phyloP scores from a whole-genome alignment of 2,888 invertebrate species.

The Itoplectis maculator region DNA sequence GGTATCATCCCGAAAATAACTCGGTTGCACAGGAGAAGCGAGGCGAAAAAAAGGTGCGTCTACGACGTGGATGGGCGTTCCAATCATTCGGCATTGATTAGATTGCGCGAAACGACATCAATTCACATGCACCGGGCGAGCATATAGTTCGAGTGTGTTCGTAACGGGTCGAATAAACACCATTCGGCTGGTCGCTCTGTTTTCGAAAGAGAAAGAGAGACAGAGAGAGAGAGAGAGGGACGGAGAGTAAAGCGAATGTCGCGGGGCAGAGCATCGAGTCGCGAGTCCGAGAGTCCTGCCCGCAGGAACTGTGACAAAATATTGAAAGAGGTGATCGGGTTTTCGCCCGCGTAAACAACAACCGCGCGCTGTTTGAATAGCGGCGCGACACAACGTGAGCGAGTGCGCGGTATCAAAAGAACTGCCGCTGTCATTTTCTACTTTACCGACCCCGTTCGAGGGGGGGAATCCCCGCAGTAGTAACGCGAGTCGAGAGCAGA shows the following conservation, averaged over 20 bases:
- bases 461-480: not conserved
- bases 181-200: conserved; percentile 11
- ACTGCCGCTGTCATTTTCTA: conserved; percentile 1
- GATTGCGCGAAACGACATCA: conserved; percentile 39
- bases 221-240: not conserved
- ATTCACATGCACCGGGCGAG: conserved; percentile 29
- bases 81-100: conserved; percentile 37
- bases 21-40: not conserved
- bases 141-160: conserved; percentile 15
- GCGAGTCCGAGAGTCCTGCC: not conserved
- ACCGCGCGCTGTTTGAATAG: conserved; percentile 9
- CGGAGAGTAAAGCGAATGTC: conserved; percentile 8
- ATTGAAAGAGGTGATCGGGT: conserved; percentile 57
- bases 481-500: conserved; percentile 11
- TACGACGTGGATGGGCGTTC: not conserved
- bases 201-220: conserved; percentile 19
- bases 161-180: conserved; percentile 37
- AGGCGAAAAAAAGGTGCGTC: conserved; percentile 10
- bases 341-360: conserved; percentile 42
- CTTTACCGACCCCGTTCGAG: too few species aligned
- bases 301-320: conserved; percentile 39
- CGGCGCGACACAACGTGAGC: not conserved
- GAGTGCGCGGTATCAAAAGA: conserved; percentile 6
- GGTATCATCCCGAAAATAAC: not conserved
- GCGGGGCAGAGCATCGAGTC: not conserved